Evolutionary conservation across 2,797 vertebrate species (phyloP).

Genomic region (Acanthurus lineatus): DNA sequence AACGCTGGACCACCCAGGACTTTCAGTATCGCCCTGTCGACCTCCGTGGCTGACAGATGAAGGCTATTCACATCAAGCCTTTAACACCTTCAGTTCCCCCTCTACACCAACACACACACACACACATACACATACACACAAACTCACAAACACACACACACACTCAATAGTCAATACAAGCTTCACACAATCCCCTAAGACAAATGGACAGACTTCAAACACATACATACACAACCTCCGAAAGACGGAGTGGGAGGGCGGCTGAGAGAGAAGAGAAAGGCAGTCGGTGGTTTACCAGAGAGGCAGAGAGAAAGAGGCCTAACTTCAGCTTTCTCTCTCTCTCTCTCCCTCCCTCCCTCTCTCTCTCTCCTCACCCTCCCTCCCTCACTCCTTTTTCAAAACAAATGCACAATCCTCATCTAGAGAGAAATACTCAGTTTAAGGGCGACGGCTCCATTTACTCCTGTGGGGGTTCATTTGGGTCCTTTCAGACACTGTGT

Average conservation of each 20-base stretch:
- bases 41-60: slow-evolving; percentile 78
- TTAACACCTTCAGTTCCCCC: slow-evolving; percentile 77
- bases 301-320: slow-evolving; percentile 54
- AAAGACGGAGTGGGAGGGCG: slow-evolving; percentile 72
- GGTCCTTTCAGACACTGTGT: slow-evolving; percentile 65
- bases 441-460: slow-evolving; percentile 85
- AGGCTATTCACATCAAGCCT: slow-evolving; percentile 79
- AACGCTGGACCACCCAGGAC: slow-evolving; percentile 78
- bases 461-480: slow-evolving; percentile 76
- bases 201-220: slow-evolving; percentile 84
- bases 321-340: slow-evolving; percentile 51
- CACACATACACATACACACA: slow-evolving; percentile 10
- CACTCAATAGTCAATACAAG: slow-evolving; percentile 77
- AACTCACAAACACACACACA: slow-evolving; percentile 40
- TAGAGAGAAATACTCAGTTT: slow-evolving; percentile 80
- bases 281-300: slow-evolving; percentile 64
- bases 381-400: slow-evolving; percentile 60
- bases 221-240: slow-evolving; percentile 72
- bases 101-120: slow-evolving; percentile 22
- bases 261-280: slow-evolving; percentile 57
- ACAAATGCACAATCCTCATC: slow-evolving; percentile 83
- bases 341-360: no score
- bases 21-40: slow-evolving; percentile 61
- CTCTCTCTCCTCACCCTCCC: slow-evolving; percentile 24
- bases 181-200: slow-evolving; percentile 78